Base-by-base conservation (phyloP, 2,888 invertebrate species). In the Athrips mouffetella region DNA sequence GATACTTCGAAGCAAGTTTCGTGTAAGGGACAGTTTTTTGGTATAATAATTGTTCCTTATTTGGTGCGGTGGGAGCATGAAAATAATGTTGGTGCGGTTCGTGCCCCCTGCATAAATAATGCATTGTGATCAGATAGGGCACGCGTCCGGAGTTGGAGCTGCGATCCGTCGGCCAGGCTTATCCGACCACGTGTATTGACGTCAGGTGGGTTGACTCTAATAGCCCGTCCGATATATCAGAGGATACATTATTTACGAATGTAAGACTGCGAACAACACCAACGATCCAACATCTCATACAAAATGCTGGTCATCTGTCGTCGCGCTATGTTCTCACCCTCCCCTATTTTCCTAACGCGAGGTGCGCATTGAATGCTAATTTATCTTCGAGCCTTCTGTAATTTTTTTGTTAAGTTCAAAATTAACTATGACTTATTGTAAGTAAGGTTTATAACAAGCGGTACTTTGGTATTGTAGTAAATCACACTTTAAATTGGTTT, bases 81-180 rank as follows among this genome's bases (percentile, higher is more conserved):
- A 31, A 31, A 44, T 44, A 20, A 31, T 10, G 30, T 49, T 49
- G 56, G 48, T 49, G 37, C 40, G 52, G 48, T 44, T 45, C 41
- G 50, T 56, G 59, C 63, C 67, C 65, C 62, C 56, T 52, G 60
- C 49, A 72, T 77, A 69, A 74, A 76, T 77, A 75, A 75, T 75
- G 65, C 70, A 73, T 74, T 65, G 60, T 57, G 65, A 69, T 73
- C 69, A 65, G 70, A 71, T 67, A 73, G 54, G 63, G 58, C 55
- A 56, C 61, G 59, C 54, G 65, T 55, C 58, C 57, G 58, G 60
- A 59, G 57, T 56, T 60, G n/a, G n/a, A n/a, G 50, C n/a, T 5
- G 52, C 63, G 65, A 65, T 59, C 59, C 56, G 65, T 65, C 65
- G 47, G 46, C 57, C 54, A 49, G 55, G 58, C 60, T 69, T 67